These are phyloP conservation scores for Drosophila funebris DNA, from an alignment of 1,140 invertebrate species.

Conservation along the genomic window DNA sequence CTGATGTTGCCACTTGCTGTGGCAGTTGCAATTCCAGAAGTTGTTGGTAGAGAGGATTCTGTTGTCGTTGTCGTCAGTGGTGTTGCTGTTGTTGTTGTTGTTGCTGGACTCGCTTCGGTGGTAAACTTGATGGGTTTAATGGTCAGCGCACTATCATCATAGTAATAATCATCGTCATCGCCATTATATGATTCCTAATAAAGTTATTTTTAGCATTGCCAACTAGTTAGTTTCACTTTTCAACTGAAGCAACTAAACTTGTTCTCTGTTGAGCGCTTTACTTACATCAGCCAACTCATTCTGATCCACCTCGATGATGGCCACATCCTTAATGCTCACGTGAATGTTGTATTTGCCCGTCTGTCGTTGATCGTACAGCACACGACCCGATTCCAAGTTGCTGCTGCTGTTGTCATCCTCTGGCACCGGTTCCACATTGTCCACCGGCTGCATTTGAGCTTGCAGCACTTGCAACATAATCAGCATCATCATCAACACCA, in stretches of 20 bases:
- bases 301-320: constrained; percentile 88
- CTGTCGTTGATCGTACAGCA: constrained; percentile 89
- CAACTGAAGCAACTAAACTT: background rate
- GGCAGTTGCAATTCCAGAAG: background rate
- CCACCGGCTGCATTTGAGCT: constrained; percentile 54
- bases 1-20: constrained; percentile 31
- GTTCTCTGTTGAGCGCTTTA: constrained; percentile 11
- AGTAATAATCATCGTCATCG: constrained; percentile 79
- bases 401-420: background rate
- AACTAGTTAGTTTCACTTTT: constrained; percentile 26
- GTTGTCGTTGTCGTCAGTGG: background rate
- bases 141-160: constrained; percentile 78
- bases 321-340: constrained; percentile 90
- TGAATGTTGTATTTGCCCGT: constrained; percentile 91
- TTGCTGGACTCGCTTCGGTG: constrained; percentile 37
- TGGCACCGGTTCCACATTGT: constrained; percentile 13
- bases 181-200: constrained; percentile 71
- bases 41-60: background rate
- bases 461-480: constrained; percentile 25
- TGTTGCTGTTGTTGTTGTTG: constrained; percentile 20
- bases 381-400: constrained; percentile 29
- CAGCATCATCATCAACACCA: constrained; percentile 35
- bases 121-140: constrained; percentile 73
- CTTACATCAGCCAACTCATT: constrained; percentile 85
- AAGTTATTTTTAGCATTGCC: constrained; percentile 61